Percentiles rank a stretch among this genome's conserved stretches.
Conservation (phyloP, 2,888 invertebrate genomes). For the Pharmacophagus antenor region DNA sequence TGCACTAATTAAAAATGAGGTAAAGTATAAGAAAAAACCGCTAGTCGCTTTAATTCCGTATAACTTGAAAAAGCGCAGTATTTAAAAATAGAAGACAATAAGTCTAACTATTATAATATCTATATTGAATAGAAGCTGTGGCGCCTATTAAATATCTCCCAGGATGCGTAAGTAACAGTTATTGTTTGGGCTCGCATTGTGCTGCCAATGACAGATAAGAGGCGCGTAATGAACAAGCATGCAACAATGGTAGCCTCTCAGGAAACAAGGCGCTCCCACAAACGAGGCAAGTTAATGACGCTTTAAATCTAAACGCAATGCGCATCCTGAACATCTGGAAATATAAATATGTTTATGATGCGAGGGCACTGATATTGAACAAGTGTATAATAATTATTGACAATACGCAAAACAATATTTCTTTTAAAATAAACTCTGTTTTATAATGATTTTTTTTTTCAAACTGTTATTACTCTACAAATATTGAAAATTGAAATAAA, state of each 20-base stretch:
- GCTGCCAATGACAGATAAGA: slow-evolving; percentile 76
- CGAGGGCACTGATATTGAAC: neutral
- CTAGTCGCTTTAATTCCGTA: no score
- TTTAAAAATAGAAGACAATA: no score
- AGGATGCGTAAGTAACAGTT: slow-evolving; percentile 56
- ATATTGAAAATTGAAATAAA: no score
- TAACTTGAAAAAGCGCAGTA: no score
- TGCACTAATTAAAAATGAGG: no score
- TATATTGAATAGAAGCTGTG: slow-evolving; percentile 39
- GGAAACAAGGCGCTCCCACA: slow-evolving; percentile 42
- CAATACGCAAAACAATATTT: no score
- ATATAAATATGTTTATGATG: neutral
- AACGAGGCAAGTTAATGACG: slow-evolving; percentile 39
- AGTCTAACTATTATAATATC: no score
- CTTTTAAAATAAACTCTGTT: no score
- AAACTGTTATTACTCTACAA: no score
- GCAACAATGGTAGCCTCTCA: slow-evolving; percentile 57
- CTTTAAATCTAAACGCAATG: slow-evolving; percentile 32
- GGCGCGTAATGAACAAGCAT: slow-evolving; percentile 60
- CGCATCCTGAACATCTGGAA: slow-evolving; percentile 5
- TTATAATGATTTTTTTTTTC: no score
- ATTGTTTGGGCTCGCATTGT: slow-evolving; percentile 64
- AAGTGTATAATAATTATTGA: no score
- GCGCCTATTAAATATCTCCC: slow-evolving; percentile 44
- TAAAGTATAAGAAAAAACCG: no score